phyloP scores from a whole-genome alignment of 2,888 invertebrate species.

The Thereva unica region DNA sequence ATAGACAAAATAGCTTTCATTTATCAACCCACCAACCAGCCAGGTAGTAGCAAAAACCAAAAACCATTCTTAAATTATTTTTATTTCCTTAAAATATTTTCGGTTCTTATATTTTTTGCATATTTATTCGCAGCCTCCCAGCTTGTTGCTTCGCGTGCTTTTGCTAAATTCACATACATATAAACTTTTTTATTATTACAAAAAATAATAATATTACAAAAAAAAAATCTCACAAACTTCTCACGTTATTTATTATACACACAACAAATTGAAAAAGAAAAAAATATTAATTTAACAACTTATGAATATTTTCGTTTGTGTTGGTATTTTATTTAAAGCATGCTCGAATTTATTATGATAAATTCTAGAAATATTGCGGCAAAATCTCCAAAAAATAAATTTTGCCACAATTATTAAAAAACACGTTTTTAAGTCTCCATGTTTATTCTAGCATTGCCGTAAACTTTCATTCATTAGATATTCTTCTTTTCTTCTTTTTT shows the following conservation, averaged over 20 bases:
- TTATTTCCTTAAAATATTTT: not conserved
- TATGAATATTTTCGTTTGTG: no score
- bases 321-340: no score
- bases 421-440: slow-evolving; percentile 5
- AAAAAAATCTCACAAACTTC: slow-evolving; percentile 43
- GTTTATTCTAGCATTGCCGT: slow-evolving; percentile 41
- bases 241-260: no score
- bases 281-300: no score
- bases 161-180: slow-evolving; percentile 1
- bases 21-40: no score
- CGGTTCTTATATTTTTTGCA: slow-evolving; percentile 14
- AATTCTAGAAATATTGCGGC: slow-evolving; percentile 10
- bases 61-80: no score
- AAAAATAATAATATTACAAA: no score
- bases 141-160: slow-evolving; percentile 20
- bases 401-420: not conserved
- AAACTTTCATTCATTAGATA: slow-evolving; percentile 47
- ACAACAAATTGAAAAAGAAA: no score
- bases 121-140: slow-evolving; percentile 3
- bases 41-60: no score
- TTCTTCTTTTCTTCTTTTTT: slow-evolving; percentile 47
- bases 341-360: no score
- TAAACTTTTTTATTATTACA: not conserved
- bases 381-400: slow-evolving; percentile 44
- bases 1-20: no score